A percentile compares a stretch with the other conserved stretches of the same genome.
Evolutionary conservation across 2,888 invertebrate genomes (phyloP).

Genomic region (Proisotoma minuta): DNA sequence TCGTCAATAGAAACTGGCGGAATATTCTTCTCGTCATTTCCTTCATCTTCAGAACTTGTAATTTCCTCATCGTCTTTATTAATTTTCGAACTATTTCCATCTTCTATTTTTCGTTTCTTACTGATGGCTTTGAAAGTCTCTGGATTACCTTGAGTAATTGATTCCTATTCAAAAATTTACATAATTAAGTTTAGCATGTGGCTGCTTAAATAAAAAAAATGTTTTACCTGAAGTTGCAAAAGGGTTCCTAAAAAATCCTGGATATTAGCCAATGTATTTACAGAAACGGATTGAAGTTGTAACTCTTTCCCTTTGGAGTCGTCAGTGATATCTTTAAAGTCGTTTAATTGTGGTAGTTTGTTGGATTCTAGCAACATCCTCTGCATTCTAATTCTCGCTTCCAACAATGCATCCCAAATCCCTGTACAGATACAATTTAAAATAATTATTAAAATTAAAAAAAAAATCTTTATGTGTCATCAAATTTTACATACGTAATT

Average conservation of each 20-base stretch:
- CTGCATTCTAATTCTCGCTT: slow-evolving; percentile 81
- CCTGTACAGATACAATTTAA: slow-evolving; percentile 23
- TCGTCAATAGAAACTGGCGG: neutral
- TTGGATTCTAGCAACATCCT: slow-evolving; percentile 71
- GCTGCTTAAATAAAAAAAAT: neutral
- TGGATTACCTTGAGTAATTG: slow-evolving; percentile 51
- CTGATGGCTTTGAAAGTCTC: slow-evolving; percentile 61
- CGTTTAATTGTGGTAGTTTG: slow-evolving; percentile 66
- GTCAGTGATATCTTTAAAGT: slow-evolving; percentile 52
- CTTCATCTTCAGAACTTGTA: slow-evolving; percentile 33
- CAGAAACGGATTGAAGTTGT: neutral
- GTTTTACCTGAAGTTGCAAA: slow-evolving; percentile 56
- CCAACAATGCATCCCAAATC: slow-evolving; percentile 76
- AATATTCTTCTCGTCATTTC: slow-evolving; percentile 5
- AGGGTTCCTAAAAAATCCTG: slow-evolving; percentile 58
- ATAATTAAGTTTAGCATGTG: slow-evolving; percentile 1
- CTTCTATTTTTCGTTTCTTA: slow-evolving; percentile 18
- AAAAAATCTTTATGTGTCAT: slow-evolving; percentile 4
- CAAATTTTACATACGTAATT: slow-evolving; percentile 48
- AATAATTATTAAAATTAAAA: neutral
- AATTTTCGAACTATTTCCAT: neutral
- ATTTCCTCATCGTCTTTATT: slow-evolving; percentile 35
- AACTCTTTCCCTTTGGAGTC: neutral
- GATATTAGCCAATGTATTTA: slow-evolving; percentile 50
- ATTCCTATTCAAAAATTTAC: slow-evolving; percentile 15